Conservation (phyloP, 2,888 invertebrate species). For the Calliphora vomitoria region DNA sequence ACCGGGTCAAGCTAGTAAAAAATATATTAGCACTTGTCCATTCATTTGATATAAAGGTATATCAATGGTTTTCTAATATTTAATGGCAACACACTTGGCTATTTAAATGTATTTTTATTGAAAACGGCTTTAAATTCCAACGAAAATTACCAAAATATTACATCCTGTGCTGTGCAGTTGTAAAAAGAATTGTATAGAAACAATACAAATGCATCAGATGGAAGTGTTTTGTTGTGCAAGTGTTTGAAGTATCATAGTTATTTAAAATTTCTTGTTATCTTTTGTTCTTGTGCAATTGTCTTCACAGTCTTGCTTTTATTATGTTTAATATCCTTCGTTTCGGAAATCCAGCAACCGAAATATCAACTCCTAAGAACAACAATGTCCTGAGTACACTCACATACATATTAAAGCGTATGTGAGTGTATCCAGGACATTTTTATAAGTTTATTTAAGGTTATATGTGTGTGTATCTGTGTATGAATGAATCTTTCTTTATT, state of each 20-base stretch:
- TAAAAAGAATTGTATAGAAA: no score
- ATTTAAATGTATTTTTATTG: no score
- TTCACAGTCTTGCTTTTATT: neutral
- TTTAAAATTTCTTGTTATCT: neutral
- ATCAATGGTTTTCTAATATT: no score
- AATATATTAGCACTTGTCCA: no score
- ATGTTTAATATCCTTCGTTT: neutral
- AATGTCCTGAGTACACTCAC: constrained; percentile 9
- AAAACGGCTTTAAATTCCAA: no score
- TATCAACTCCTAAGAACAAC: constrained; percentile 2
- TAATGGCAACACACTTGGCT: no score
- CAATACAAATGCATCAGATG: neutral
- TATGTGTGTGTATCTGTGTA: neutral
- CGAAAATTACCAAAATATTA: no score
- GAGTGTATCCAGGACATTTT: neutral
- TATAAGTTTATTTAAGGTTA: neutral
- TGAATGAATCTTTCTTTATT: constrained; percentile 40
- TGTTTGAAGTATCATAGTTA: neutral
- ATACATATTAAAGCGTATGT: no score
- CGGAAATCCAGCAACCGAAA: neutral
- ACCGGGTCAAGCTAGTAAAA: no score
- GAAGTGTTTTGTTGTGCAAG: neutral
- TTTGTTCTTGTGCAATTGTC: neutral
- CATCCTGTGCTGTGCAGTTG: no score
- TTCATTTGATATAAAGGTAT: no score